Conservation (phyloP, 2,113 vertebrate genomes). For the Colinus virginianus region DNA sequence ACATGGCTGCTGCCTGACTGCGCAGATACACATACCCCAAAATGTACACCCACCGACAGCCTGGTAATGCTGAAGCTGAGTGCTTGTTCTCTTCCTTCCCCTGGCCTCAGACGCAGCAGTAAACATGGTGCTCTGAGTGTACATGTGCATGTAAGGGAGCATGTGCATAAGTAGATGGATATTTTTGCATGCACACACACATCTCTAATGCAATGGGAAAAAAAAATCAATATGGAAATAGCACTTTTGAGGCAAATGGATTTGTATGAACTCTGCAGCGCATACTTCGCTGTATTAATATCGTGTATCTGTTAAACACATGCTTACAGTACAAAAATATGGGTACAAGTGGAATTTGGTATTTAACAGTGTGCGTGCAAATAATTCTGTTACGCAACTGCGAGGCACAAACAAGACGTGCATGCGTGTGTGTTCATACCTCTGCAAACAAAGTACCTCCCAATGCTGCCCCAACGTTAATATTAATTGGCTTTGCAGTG, state of each 20-base stretch:
- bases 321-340: fast-evolving
- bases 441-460: background rate
- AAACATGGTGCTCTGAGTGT: fast-evolving
- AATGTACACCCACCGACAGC: fast-evolving
- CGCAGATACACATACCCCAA: fast-evolving
- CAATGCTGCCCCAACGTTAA: background rate
- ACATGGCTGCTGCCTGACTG: fast-evolving
- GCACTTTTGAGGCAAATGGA: fast-evolving
- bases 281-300: fast-evolving
- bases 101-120: background rate
- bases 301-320: fast-evolving
- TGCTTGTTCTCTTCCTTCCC: background rate
- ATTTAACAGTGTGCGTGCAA: fast-evolving
- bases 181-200: fast-evolving
- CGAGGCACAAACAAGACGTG: fast-evolving
- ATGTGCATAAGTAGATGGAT: fast-evolving
- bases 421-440: fast-evolving
- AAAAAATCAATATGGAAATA: fast-evolving
- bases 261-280: fast-evolving
- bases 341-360: fast-evolving
- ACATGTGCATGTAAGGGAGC: fast-evolving
- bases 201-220: fast-evolving
- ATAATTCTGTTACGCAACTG: fast-evolving
- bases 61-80: fast-evolving
- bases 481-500: conserved; percentile 6